phyloP scores from a whole-genome alignment of 2,888 invertebrate species.

The Zelleria hepariella region DNA sequence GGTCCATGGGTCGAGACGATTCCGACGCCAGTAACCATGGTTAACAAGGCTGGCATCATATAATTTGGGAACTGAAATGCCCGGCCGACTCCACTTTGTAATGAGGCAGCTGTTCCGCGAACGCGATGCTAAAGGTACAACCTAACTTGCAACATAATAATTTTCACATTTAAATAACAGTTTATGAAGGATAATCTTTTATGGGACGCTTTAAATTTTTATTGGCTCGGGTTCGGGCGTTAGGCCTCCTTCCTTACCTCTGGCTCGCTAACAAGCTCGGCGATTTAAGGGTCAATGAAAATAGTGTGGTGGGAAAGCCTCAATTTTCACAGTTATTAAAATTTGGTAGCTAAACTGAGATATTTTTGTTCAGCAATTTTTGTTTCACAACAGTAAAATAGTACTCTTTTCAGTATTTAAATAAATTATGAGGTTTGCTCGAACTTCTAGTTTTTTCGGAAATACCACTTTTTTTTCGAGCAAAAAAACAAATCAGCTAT shows the following conservation, averaged over 20 bases:
- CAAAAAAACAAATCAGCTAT: too few species aligned
- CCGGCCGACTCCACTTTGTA: conserved; percentile 29
- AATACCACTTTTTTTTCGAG: too few species aligned
- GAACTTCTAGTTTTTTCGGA: too few species aligned
- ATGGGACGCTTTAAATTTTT: conserved; percentile 35
- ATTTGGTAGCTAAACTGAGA: too few species aligned
- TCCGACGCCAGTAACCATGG: conserved; percentile 17
- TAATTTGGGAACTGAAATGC: conserved; percentile 44
- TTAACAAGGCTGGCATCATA: conserved; percentile 48
- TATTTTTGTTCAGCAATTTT: too few species aligned
- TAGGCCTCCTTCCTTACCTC: not conserved
- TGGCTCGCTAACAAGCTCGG: conserved; percentile 28
- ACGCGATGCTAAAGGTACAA: conserved; percentile 8
- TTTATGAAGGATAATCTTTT: conserved; percentile 31
- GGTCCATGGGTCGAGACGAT: conserved; percentile 15
- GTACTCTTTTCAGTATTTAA: too few species aligned
- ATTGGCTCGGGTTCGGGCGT: conserved; percentile 29
- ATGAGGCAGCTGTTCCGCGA: conserved; percentile 41
- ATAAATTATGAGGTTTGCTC: too few species aligned
- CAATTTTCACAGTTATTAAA: too few species aligned
- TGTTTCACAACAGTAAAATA: too few species aligned
- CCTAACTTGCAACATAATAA: conserved; percentile 39
- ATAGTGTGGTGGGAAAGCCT: too few species aligned
- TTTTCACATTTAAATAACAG: conserved; percentile 60
- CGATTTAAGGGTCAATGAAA: too few species aligned